A percentile compares a stretch with the other conserved stretches of the same genome.
phyloP scores from a whole-genome alignment of 2,888 invertebrate genomes.

The Eupithecia inturbata region DNA sequence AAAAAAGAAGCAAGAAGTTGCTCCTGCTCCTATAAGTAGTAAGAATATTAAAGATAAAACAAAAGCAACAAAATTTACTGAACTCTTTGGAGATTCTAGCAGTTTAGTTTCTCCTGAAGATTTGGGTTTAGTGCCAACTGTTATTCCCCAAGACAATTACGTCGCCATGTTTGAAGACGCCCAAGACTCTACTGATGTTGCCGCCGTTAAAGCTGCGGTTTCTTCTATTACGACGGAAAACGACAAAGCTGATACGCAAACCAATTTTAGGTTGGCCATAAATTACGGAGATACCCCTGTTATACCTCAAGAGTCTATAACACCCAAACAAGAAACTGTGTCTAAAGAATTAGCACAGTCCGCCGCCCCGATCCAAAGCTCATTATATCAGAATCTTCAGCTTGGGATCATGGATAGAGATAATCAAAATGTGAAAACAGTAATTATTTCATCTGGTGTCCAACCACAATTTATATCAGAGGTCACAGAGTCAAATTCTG shows the following conservation, averaged over 20 bases:
- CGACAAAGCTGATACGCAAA: slow-evolving; percentile 11
- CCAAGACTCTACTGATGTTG: slow-evolving; percentile 63
- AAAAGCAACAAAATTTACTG: slow-evolving; percentile 63
- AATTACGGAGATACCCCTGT: slow-evolving; percentile 9
- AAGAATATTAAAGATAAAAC: slow-evolving; percentile 31
- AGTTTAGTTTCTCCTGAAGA: slow-evolving; percentile 78
- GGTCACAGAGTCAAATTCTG: slow-evolving; percentile 16
- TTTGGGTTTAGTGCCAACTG: slow-evolving; percentile 57
- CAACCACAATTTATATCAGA: slow-evolving; percentile 50
- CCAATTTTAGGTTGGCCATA: slow-evolving; percentile 8
- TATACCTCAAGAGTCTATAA: not conserved
- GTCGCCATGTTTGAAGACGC: slow-evolving; percentile 67
- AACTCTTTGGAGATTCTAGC: slow-evolving; percentile 74
- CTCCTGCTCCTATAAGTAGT: not conserved
- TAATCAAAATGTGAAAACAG: slow-evolving; percentile 58
- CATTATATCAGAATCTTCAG: slow-evolving; percentile 44
- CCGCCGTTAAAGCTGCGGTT: slow-evolving; percentile 17
- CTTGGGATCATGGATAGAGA: slow-evolving; percentile 40
- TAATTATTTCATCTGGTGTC: slow-evolving; percentile 66
- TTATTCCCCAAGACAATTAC: slow-evolving; percentile 48
- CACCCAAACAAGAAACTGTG: slow-evolving; percentile 19
- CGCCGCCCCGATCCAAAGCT: slow-evolving; percentile 36
- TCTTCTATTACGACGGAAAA: slow-evolving; percentile 15
- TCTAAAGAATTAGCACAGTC: slow-evolving; percentile 5
- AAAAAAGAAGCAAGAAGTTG: slow-evolving; percentile 19